These are phyloP conservation scores for Thaumatotibia leucotreta DNA, from an alignment of 1,140 invertebrate species.

Conservation along the genomic window DNA sequence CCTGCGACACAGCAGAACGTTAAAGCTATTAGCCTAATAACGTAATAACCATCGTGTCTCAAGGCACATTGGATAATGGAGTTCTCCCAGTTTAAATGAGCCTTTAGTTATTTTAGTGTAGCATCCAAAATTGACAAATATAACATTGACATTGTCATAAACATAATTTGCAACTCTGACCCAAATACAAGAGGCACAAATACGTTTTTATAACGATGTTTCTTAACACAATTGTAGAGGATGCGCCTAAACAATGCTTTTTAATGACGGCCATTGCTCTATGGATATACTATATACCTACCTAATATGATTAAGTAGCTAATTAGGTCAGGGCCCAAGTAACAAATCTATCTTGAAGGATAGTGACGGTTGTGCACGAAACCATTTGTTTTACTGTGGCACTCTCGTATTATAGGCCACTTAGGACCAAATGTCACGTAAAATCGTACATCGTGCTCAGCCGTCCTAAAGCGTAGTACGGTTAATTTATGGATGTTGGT, in stretches of 20 bases:
- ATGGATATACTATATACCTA: background rate
- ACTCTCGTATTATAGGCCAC: background rate
- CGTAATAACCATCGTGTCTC: too few species aligned
- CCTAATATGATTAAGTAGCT: background rate
- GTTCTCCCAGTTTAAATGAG: too few species aligned
- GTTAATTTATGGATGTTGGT: background rate
- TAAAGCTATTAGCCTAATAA: too few species aligned
- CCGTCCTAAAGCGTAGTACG: too few species aligned
- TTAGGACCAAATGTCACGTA: background rate
- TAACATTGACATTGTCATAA: too few species aligned
- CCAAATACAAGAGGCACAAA: too few species aligned
- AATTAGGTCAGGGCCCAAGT: slow-evolving; percentile 1
- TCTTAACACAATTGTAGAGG: background rate
- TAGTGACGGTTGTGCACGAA: background rate
- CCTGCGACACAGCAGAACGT: too few species aligned
- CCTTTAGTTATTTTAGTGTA: too few species aligned
- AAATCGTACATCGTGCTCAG: background rate
- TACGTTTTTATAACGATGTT: background rate
- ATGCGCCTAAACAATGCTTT: background rate
- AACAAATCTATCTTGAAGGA: slow-evolving; percentile 4
- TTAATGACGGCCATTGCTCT: background rate
- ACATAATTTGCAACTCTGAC: too few species aligned
- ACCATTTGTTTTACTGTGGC: background rate
- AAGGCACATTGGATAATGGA: too few species aligned
- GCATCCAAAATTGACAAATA: too few species aligned